Evolutionary conservation across 1,140 invertebrate genomes (phyloP), one percentile per base, ranked within the genome.

Genomic region (Tribolium castaneum): DNA sequence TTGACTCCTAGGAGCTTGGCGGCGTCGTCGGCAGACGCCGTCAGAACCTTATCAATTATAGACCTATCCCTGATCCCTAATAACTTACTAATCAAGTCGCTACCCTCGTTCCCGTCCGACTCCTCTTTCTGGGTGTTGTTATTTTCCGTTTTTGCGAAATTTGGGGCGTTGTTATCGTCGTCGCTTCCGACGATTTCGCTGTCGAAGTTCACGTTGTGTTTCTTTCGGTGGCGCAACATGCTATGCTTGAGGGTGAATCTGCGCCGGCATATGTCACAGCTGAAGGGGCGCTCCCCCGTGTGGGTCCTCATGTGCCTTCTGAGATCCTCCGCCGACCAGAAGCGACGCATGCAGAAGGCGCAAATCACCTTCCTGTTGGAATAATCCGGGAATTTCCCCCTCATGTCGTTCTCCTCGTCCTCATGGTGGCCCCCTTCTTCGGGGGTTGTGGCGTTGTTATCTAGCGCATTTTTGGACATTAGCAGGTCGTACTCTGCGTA

Each of bases 241-340:
- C 94, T 96, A 88, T 97, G 96, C 83, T 97, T 97, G n/a, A 97
- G 88, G 0, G 96, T 97, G 87, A 97, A 97, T 70, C 94, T 90
- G 3, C 95, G 88, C 7, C 91, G 87, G 84, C 96, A 97, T 7
- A 95, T 92, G 82, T 95, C 93, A 80, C 95, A 96, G 49, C 93
- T 91, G 84, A 94, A 96, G 0, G 92, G 92, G 0, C 94, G 86
- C 83, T 96, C 95, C 0, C 94, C 95, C 0, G 94, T 96, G 83
- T 97, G 95, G 0, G 94, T 96, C 45, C 96, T 88, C 95, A 98
- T 97, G 86, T 98, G 97, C 6, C 96, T 91, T 0, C 96, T 90
- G 0, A 98, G 88, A 87, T 98, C 97, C 85, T 98, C 96, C 0
- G 96, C 93, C 0, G 96, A 98, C 95, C 96, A 97, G 86, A 97